Conservation (phyloP, 1,140 invertebrate genomes). For the Drosophila ohnishii region DNA sequence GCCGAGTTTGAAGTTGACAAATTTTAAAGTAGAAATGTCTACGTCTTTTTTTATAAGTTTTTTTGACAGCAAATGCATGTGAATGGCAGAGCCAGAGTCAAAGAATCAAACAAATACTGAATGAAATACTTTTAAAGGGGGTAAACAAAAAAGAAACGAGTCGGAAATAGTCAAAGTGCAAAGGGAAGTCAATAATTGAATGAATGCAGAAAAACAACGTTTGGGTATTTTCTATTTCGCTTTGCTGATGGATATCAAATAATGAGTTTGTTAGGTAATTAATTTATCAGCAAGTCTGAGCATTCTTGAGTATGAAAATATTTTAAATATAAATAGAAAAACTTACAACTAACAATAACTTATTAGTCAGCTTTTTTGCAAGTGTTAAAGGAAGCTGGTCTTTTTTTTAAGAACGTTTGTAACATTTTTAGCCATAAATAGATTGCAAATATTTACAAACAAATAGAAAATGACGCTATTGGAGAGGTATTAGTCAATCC, state of each 20-base stretch:
- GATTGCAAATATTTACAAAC: neutral
- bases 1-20: too few species aligned
- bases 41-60: too few species aligned
- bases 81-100: constrained; percentile 32
- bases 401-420: neutral
- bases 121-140: constrained; percentile 18
- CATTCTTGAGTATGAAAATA: neutral
- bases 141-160: neutral
- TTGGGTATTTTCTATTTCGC: neutral
- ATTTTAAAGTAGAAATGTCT: too few species aligned
- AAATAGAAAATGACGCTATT: neutral
- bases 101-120: constrained; percentile 19
- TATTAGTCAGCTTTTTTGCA: neutral
- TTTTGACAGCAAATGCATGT: constrained; percentile 29
- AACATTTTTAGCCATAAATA: neutral
- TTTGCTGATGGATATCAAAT: constrained; percentile 4
- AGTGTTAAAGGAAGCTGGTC: neutral
- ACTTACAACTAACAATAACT: neutral
- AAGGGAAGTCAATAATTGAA: constrained; percentile 15
- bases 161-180: constrained; percentile 6
- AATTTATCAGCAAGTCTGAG: neutral
- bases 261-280: neutral
- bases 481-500: constrained; percentile 1
- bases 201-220: neutral
- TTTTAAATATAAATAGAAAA: neutral